A percentile compares a stretch with the other conserved stretches of the same genome.
phyloP scores from a whole-genome alignment of 2,113 vertebrate species.

The Cygnus buccinator region DNA sequence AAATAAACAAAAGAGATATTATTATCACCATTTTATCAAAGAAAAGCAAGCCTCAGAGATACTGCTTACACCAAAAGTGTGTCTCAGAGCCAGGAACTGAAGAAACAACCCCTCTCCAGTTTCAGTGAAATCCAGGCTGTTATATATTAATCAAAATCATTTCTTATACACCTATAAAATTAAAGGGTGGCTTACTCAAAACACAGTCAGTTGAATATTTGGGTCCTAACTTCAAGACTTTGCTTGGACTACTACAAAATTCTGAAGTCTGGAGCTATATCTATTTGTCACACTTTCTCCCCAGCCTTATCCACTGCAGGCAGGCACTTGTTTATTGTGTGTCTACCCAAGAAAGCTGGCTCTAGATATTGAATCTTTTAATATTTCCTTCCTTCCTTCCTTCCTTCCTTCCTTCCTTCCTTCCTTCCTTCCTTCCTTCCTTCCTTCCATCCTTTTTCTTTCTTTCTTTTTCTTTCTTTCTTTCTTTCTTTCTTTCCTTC shows the following conservation, averaged over 20 bases:
- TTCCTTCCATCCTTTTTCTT: too few relatives aligned
- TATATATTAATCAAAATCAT: neutral
- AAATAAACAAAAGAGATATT: neutral
- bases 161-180: neutral
- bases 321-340: neutral
- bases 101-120: neutral
- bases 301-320: neutral
- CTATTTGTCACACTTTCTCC: neutral
- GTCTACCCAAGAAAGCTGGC: neutral
- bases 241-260: neutral
- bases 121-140: neutral
- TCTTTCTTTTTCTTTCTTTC: too few relatives aligned
- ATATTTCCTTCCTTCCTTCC: too few relatives aligned
- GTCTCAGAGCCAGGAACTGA: neutral
- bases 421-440: too few relatives aligned
- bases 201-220: accelerated
- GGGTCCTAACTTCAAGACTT: neutral
- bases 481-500: too few relatives aligned
- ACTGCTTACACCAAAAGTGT: neutral
- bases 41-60: neutral
- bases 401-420: too few relatives aligned
- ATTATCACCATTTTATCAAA: neutral
- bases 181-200: neutral
- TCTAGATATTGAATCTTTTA: neutral
- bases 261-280: neutral